Percentiles rank a stretch among this genome's conserved stretches.
These are phyloP conservation scores for Pseudopipra pipra DNA, from an alignment of 2,113 vertebrate species.

Conservation along the genomic window DNA sequence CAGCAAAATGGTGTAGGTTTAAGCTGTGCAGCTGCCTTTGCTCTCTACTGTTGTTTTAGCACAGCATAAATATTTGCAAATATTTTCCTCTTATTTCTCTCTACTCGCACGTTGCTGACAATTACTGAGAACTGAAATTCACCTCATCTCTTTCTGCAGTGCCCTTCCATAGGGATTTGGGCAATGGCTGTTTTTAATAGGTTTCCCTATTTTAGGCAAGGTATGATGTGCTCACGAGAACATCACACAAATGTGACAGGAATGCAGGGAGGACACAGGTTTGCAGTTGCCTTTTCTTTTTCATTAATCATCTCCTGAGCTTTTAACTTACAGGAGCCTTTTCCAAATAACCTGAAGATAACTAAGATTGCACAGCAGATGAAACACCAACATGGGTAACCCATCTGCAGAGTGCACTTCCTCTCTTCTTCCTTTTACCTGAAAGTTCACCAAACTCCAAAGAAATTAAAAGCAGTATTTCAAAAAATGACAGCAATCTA, in stretches of 20 bases:
- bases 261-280: background rate
- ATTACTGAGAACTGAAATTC: background rate
- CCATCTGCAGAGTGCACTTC: background rate
- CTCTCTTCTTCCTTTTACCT: background rate
- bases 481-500: background rate
- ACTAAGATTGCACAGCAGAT: background rate
- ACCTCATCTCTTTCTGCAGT: background rate
- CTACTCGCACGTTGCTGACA: background rate
- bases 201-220: background rate
- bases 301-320: background rate
- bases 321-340: background rate
- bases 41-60: background rate
- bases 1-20: background rate
- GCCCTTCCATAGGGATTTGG: background rate
- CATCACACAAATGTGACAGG: fast-evolving
- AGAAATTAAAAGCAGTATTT: background rate
- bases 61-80: background rate
- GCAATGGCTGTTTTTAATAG: background rate
- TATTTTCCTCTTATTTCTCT: background rate
- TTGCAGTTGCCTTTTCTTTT: background rate
- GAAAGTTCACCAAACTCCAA: background rate
- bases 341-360: background rate
- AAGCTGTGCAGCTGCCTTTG: background rate
- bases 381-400: background rate
- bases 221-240: background rate